Conservation (phyloP, 1,140 invertebrate genomes). For the Helicorthomorpha holstii region DNA sequence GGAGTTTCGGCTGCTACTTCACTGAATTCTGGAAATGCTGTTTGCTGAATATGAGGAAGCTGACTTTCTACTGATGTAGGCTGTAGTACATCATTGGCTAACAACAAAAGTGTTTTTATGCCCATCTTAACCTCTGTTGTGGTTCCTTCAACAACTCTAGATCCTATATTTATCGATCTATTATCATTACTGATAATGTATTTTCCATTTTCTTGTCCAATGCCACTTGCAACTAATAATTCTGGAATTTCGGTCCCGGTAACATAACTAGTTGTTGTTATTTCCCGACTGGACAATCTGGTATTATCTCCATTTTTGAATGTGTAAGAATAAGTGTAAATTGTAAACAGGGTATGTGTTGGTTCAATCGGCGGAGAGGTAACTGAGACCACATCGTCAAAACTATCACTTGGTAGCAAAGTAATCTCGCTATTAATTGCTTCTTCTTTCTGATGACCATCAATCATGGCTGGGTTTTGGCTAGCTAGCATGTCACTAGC, state of each 20-base stretch:
- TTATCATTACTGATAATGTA: neutral
- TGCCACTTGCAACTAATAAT: neutral
- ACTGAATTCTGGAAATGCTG: too few relatives aligned
- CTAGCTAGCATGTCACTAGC: neutral
- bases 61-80: too few relatives aligned
- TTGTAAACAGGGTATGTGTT: neutral
- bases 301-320: slow-evolving; percentile 1
- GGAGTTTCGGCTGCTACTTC: too few relatives aligned
- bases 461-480: neutral
- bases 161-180: neutral
- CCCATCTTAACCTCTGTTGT: neutral
- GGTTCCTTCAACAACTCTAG: neutral
- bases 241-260: neutral
- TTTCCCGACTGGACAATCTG: slow-evolving; percentile 2
- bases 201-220: neutral
- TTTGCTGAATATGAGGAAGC: too few relatives aligned
- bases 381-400: neutral
- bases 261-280: neutral
- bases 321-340: slow-evolving; percentile 7
- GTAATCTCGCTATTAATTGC: neutral
- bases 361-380: neutral
- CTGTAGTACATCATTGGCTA: too few relatives aligned
- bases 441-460: neutral
- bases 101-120: neutral
- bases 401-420: too few relatives aligned